phyloP scores from a whole-genome alignment of 2,797 vertebrate genomes.

The Pogonophryne albipinna region DNA sequence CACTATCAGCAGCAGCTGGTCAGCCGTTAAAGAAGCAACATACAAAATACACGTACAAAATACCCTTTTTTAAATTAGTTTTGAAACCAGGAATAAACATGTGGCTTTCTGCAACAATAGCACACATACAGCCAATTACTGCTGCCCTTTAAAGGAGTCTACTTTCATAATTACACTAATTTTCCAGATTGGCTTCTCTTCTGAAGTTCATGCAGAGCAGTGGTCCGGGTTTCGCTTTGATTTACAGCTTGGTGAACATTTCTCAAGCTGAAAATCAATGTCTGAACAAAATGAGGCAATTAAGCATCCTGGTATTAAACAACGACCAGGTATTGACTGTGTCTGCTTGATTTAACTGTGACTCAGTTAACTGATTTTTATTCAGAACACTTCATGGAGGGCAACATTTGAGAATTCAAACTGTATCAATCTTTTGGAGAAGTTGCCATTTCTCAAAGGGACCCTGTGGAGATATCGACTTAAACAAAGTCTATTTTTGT shows the following conservation, averaged over 20 bases:
- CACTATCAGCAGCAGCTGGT: too few relatives aligned
- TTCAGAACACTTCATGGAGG: slow-evolving; percentile 5
- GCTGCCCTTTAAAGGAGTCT: slow-evolving; percentile 1
- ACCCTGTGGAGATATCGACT: slow-evolving; percentile 17
- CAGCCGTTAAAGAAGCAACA: too few relatives aligned
- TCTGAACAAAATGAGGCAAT: slow-evolving; percentile 25
- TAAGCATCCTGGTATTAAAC: slow-evolving; percentile 20
- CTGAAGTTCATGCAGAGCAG: not conserved
- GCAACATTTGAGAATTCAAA: slow-evolving; percentile 2
- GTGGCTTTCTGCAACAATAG: not conserved
- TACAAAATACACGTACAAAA: not conserved
- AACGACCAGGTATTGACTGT: not conserved
- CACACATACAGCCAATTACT: not conserved
- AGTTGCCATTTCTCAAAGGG: slow-evolving; percentile 22
- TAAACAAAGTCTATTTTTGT: slow-evolving; percentile 10
- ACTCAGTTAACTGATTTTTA: slow-evolving; percentile 17
- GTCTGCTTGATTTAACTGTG: slow-evolving; percentile 17
- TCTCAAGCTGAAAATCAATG: slow-evolving; percentile 14
- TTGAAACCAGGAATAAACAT: not conserved
- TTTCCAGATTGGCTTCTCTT: slow-evolving; percentile 10
- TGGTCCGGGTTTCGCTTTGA: not conserved
- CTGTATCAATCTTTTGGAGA: slow-evolving; percentile 2
- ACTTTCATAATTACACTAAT: slow-evolving; percentile 26
- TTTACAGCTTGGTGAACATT: slow-evolving; percentile 10
- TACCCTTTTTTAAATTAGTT: slow-evolving; percentile 8